Percentiles rank a stretch among this genome's conserved stretches.
Evolutionary conservation across 2,888 invertebrate genomes (phyloP).

Genomic region (Mermis nigrescens): DNA sequence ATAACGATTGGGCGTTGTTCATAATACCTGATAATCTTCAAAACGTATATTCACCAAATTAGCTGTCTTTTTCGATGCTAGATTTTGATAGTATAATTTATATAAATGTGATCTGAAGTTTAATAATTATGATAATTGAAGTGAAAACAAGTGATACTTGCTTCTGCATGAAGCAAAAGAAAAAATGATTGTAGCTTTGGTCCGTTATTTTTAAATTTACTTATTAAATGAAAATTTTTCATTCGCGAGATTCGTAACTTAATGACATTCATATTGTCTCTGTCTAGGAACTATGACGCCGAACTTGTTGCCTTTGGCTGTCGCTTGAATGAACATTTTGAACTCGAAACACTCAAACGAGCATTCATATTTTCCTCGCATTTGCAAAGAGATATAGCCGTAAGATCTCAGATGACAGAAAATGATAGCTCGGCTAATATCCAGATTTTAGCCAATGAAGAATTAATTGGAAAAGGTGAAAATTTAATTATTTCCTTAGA

Average conservation of each 20-base stretch:
- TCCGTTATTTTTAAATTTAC: neutral
- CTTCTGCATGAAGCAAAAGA: no score
- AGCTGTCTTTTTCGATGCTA: no score
- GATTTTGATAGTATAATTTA: no score
- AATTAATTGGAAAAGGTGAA: constrained; percentile 47
- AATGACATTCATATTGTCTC: neutral
- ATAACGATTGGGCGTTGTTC: no score
- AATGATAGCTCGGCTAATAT: constrained; percentile 32
- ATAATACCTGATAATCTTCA: no score
- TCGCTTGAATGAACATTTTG: constrained; percentile 49
- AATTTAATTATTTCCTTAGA: no score
- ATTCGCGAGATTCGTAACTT: neutral
- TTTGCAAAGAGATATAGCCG: constrained; percentile 48
- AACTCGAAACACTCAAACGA: constrained; percentile 46
- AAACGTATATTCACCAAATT: no score
- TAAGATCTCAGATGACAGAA: constrained; percentile 48
- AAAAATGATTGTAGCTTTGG: no score
- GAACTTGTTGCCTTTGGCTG: constrained; percentile 27
- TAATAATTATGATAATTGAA: no score
- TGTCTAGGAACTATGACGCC: constrained; percentile 25
- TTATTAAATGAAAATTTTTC: neutral
- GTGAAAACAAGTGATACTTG: no score
- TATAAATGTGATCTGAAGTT: no score
- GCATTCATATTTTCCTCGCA: constrained; percentile 65
- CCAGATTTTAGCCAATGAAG: constrained; percentile 39